A percentile compares a stretch with the other conserved stretches of the same genome.
These are phyloP conservation scores for Orientallactaga bullata DNA, from an alignment of 2,113 vertebrate genomes.

Conservation along the genomic window DNA sequence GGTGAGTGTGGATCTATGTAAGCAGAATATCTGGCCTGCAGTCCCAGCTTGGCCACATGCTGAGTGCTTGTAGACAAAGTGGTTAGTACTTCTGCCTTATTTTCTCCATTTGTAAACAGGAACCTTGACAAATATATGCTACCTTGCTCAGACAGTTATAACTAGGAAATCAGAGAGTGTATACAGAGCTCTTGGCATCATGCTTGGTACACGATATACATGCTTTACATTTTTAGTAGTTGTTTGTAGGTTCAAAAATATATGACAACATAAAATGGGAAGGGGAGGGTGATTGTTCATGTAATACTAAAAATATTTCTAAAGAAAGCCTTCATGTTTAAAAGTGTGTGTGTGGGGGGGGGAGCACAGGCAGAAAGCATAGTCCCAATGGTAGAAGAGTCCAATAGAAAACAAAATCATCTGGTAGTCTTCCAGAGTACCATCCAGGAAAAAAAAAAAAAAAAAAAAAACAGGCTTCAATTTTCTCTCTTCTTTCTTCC, in stretches of 20 bases:
- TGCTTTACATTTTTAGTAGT: background rate
- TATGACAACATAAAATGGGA: background rate
- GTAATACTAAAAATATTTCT: background rate
- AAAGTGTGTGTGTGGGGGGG: background rate
- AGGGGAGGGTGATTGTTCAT: background rate
- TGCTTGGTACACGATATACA: background rate
- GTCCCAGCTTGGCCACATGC: too few species aligned
- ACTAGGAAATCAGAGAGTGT: background rate
- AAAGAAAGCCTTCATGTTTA: background rate
- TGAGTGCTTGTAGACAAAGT: background rate
- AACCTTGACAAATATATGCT: background rate
- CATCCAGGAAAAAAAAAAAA: background rate
- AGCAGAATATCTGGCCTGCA: accelerated
- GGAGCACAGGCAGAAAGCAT: background rate
- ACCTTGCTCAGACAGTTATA: background rate
- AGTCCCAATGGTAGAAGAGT: background rate
- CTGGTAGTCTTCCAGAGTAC: background rate
- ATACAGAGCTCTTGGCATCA: background rate
- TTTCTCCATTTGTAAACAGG: background rate
- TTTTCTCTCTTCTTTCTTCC: background rate
- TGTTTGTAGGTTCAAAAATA: background rate
- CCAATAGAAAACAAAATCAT: background rate
- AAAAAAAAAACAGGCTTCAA: background rate
- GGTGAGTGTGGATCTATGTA: background rate
- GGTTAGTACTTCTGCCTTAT: background rate